A percentile compares a stretch with the other conserved stretches of the same genome.
Evolutionary conservation across 2,888 invertebrate species (phyloP).

Genomic region (Thera britannica): DNA sequence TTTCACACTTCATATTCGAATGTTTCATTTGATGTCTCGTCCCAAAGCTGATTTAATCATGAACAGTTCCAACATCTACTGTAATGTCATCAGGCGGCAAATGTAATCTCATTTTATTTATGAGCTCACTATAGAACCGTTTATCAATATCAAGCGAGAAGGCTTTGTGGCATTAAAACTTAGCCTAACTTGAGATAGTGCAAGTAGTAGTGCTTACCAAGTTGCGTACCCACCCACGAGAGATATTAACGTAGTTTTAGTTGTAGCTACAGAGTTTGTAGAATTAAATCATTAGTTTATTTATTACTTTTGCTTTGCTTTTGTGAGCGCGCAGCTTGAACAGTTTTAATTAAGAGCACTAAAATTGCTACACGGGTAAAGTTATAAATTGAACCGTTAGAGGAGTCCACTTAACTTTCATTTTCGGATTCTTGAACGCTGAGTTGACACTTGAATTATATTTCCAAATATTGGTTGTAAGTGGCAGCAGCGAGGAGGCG

Average conservation of each 20-base stretch:
- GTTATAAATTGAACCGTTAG: slow-evolving; percentile 6
- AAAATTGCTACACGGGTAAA: not conserved
- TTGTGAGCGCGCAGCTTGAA: slow-evolving; percentile 8
- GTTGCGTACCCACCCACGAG: slow-evolving; percentile 42
- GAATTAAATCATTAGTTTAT: slow-evolving; percentile 41
- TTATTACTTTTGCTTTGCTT: slow-evolving; percentile 32
- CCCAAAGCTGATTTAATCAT: slow-evolving; percentile 11
- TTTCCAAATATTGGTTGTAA: slow-evolving; percentile 64
- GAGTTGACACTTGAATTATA: slow-evolving; percentile 73
- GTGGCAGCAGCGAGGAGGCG: slow-evolving; percentile 61
- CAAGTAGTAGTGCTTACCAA: slow-evolving; percentile 44
- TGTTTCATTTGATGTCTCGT: slow-evolving; percentile 15
- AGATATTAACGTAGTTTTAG: slow-evolving; percentile 45
- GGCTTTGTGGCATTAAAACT: slow-evolving; percentile 47
- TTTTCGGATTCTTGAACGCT: slow-evolving; percentile 35
- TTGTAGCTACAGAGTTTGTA: slow-evolving; percentile 37
- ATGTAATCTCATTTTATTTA: slow-evolving; percentile 34
- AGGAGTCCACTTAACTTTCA: not conserved
- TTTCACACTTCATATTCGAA: slow-evolving; percentile 25
- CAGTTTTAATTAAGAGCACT: slow-evolving; percentile 7
- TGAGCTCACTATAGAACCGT: slow-evolving; percentile 37
- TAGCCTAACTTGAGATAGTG: slow-evolving; percentile 44
- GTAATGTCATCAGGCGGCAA: slow-evolving; percentile 18
- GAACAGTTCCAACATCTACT: slow-evolving; percentile 5
- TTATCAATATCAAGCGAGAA: slow-evolving; percentile 43